Evolutionary conservation across 1,140 invertebrate genomes (phyloP).

Genomic region (Theocolax elegans): DNA sequence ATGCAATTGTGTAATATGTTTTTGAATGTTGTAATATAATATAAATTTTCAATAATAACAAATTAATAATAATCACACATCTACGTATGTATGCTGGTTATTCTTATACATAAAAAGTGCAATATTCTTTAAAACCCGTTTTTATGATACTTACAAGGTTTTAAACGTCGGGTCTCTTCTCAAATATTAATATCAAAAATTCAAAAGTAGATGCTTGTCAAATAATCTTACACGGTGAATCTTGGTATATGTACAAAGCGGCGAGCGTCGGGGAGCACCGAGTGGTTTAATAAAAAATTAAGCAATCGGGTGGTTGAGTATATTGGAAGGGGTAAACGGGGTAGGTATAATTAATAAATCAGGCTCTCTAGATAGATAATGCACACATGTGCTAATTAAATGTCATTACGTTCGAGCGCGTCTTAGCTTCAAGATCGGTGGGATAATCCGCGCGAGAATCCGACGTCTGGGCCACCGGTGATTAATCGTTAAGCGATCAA

Average conservation of each 20-base stretch:
- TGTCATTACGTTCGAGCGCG: constrained; percentile 34
- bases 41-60: too few relatives aligned
- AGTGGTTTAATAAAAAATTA: constrained; percentile 23
- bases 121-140: too few relatives aligned
- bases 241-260: too few relatives aligned
- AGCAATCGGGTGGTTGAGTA: background rate
- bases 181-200: too few relatives aligned
- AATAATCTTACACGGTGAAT: too few relatives aligned
- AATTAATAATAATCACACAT: too few relatives aligned
- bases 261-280: too few relatives aligned
- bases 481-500: constrained; percentile 40
- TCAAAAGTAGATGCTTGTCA: too few relatives aligned
- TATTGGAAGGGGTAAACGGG: background rate
- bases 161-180: too few relatives aligned
- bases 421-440: background rate
- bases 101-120: background rate
- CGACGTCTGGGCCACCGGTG: background rate
- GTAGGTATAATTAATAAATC: constrained; percentile 21
- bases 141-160: too few relatives aligned
- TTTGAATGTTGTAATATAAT: too few relatives aligned
- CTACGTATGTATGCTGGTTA: background rate
- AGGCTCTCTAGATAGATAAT: background rate
- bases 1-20: too few relatives aligned
- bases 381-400: constrained; percentile 41
- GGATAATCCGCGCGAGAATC: background rate